A percentile compares a stretch with the other conserved stretches of the same genome.
These are phyloP conservation scores for Theretra japonica DNA, from an alignment of 2,888 invertebrate species.

Conservation along the genomic window DNA sequence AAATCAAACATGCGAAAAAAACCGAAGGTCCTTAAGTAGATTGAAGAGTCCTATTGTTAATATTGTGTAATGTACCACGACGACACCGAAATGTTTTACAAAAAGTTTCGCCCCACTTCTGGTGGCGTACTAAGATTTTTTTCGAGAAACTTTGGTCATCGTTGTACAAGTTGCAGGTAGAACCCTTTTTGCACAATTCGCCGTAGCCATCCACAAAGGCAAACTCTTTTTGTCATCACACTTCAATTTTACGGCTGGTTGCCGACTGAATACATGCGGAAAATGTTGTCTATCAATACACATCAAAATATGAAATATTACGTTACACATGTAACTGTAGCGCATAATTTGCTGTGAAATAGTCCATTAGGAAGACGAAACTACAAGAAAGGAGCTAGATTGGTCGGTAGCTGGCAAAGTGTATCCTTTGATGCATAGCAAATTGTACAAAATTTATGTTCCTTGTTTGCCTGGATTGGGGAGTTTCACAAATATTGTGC, in stretches of 20 bases:
- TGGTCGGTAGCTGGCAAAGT: constrained; percentile 4
- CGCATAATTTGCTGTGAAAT: constrained; percentile 70
- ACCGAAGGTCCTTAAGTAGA: constrained; percentile 73
- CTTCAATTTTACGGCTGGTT: constrained; percentile 80
- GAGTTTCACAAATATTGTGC: too few species aligned
- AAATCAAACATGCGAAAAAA: constrained; percentile 75
- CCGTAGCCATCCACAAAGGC: constrained; percentile 68
- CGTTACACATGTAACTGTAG: constrained; percentile 47
- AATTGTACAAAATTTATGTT: not conserved
- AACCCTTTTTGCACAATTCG: constrained; percentile 84
- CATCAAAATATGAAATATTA: constrained; percentile 64
- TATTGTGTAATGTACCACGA: constrained; percentile 83
- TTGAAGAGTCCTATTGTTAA: constrained; percentile 79
- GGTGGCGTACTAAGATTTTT: constrained; percentile 37
- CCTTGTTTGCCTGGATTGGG: not conserved
- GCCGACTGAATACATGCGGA: constrained; percentile 73
- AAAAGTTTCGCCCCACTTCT: constrained; percentile 53
- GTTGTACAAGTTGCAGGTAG: constrained; percentile 71
- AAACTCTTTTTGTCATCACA: constrained; percentile 63
- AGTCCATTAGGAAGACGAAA: constrained; percentile 43
- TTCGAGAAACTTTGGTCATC: constrained; percentile 48
- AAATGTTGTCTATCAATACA: constrained; percentile 73
- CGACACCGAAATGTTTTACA: constrained; percentile 60
- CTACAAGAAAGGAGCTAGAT: not conserved
- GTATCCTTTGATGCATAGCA: not conserved